Evolutionary conservation across 2,888 invertebrate species (phyloP).

Genomic region (Aproaerema taeniolella): DNA sequence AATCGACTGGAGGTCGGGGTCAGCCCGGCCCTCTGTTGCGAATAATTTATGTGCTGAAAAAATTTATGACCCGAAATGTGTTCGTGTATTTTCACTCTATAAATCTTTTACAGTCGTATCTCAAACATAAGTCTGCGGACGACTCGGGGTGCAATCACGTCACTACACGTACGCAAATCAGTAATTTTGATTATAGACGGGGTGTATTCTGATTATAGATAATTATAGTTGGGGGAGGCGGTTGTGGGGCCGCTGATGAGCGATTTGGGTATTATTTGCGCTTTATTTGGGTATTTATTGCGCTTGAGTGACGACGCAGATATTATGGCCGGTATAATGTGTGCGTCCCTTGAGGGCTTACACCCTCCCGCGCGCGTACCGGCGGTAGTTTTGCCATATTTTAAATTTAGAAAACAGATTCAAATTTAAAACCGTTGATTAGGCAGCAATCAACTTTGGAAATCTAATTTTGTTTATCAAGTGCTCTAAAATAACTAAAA

Average conservation of each 20-base stretch:
- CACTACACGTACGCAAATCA: slow-evolving; percentile 29
- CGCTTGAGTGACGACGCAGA: slow-evolving; percentile 76
- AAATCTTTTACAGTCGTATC: slow-evolving; percentile 9
- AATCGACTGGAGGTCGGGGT: slow-evolving; percentile 76
- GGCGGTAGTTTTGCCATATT: slow-evolving; percentile 51
- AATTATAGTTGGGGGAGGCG: slow-evolving; percentile 67
- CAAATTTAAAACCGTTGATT: slow-evolving; percentile 17
- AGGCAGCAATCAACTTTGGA: too few species aligned
- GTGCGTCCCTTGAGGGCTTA: slow-evolving; percentile 54
- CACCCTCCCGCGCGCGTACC: slow-evolving; percentile 43
- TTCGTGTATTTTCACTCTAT: slow-evolving; percentile 10
- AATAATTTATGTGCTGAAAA: slow-evolving; percentile 61
- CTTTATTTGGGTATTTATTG: slow-evolving; percentile 81
- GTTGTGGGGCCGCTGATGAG: slow-evolving; percentile 61
- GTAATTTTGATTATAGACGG: slow-evolving; percentile 24
- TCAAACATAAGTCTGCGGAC: slow-evolving; percentile 18
- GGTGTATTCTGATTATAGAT: slow-evolving; percentile 46
- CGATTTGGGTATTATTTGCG: slow-evolving; percentile 82
- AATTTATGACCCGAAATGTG: slow-evolving; percentile 34
- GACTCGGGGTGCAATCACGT: slow-evolving; percentile 34
- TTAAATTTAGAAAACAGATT: slow-evolving; percentile 17
- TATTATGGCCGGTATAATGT: slow-evolving; percentile 62
- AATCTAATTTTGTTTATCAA: not conserved
- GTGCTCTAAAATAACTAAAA: not conserved
- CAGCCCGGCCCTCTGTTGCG: slow-evolving; percentile 49